Evolutionary conservation across 2,797 vertebrate genomes (phyloP), one percentile per base, ranked within the genome.

Genomic region (Oryzias sinensis): DNA sequence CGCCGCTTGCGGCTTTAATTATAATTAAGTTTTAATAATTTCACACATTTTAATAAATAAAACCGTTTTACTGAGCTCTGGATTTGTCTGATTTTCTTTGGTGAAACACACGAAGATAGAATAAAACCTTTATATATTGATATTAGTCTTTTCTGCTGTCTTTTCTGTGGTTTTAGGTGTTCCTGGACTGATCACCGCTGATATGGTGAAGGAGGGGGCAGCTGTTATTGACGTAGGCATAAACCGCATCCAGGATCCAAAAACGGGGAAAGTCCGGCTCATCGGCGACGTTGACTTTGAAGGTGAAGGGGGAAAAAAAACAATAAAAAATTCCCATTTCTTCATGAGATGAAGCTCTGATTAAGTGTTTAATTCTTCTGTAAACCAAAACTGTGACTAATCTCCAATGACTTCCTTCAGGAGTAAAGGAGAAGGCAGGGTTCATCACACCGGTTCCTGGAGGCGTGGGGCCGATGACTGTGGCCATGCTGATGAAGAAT

Each of bases 251-350:
- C 85, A 74, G 0, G 93, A 97, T 65, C 91, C 91, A 0, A 68
- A 87, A 27, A 95, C 94, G 0, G 92, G 94, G 43, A 96, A 93
- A 82, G 80, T 92, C 14, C 90, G 89, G 37, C 89, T 97, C 71
- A 90, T 93, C 22, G 96, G 96, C 24, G 96, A 98, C 20, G 95
- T 97, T 72, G 95, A 97, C 83, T 98, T 96, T 77, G 93, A 96
- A 86, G 95, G 95, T 96, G 89, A 93, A 53, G 24, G 18, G 14
- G 47, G 46, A 14, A 40, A 15, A 53, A 24, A 14, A 16, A 52
- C 4, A 11, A 9, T 13, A 27, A 54, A 14, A 40, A 27, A 25
- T 27, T 33, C 33, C 33, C 33, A 33, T 33, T 33, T 33, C 33
- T 33, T 33, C 9, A 33, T 11, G 9, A 11, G 8, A 11, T 33